A percentile compares a stretch with the other conserved stretches of the same genome.
Evolutionary conservation across 2,888 invertebrate species (phyloP).

Genomic region (Priocnemis perturbator): DNA sequence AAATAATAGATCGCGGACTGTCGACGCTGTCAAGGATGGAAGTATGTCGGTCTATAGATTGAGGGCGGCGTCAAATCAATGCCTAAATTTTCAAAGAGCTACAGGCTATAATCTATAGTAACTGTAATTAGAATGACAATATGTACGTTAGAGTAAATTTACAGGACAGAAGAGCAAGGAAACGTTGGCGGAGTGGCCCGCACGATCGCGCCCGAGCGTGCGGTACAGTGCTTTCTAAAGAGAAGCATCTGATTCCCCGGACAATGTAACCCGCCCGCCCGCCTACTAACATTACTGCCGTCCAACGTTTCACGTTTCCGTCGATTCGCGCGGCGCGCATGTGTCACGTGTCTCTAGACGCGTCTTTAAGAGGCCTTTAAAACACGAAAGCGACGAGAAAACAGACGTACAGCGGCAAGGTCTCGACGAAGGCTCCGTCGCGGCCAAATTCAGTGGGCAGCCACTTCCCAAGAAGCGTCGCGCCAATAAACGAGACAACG

Average conservation of each 20-base stretch:
- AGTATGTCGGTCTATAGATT: too few relatives aligned
- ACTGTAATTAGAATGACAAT: background rate
- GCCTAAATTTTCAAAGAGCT: too few relatives aligned
- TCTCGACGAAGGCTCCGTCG: background rate
- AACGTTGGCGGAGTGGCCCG: background rate
- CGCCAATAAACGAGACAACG: slow-evolving; percentile 27
- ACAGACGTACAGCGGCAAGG: background rate
- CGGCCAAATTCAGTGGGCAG: too few relatives aligned
- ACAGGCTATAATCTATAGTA: too few relatives aligned
- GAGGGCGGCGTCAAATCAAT: too few relatives aligned
- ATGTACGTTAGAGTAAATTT: background rate
- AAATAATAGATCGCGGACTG: too few relatives aligned
- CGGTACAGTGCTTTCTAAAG: slow-evolving; percentile 28
- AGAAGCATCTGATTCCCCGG: slow-evolving; percentile 43
- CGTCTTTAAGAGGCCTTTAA: too few relatives aligned
- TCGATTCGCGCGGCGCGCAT: too few relatives aligned
- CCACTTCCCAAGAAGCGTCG: background rate
- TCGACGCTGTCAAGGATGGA: too few relatives aligned
- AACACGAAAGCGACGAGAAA: too few relatives aligned
- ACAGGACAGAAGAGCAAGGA: background rate
- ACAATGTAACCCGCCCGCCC: slow-evolving; percentile 43
- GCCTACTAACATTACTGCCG: slow-evolving; percentile 44
- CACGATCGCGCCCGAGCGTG: background rate
- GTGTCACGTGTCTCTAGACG: too few relatives aligned
- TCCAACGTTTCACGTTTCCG: slow-evolving; percentile 42